phyloP scores from a whole-genome alignment of 2,113 vertebrate species.

The Aegithalos caudatus region DNA sequence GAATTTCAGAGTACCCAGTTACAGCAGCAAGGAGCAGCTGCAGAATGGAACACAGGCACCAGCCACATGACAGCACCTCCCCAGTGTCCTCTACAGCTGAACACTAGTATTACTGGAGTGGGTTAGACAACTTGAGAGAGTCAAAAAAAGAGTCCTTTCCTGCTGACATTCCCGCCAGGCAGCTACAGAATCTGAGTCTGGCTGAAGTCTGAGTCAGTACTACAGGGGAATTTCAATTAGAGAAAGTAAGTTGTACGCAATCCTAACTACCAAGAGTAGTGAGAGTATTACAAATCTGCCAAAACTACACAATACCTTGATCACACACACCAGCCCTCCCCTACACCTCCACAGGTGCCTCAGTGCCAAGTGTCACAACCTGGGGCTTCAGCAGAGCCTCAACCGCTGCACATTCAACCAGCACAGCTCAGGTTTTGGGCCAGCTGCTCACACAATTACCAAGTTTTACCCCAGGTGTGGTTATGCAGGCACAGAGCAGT shows the following conservation, averaged over 20 bases:
- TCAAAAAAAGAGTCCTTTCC: neutral
- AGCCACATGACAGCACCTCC: neutral
- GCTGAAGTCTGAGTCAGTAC: neutral
- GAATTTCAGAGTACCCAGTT: neutral
- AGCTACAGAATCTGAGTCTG: neutral
- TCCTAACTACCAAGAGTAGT: neutral
- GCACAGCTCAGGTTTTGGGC: neutral
- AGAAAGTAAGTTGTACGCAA: neutral
- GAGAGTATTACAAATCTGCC: neutral
- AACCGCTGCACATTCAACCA: rapidly evolving
- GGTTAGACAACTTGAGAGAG: neutral
- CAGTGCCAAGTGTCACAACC: rapidly evolving
- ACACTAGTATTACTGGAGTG: neutral
- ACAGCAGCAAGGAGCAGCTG: neutral
- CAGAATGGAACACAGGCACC: neutral
- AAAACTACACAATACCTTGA: rapidly evolving
- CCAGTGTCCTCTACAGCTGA: neutral
- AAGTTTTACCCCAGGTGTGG: neutral
- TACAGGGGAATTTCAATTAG: neutral
- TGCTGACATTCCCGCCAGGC: neutral
- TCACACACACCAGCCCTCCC: neutral
- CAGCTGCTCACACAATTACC: neutral
- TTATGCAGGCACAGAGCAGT: neutral
- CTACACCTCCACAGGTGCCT: too few relatives aligned
- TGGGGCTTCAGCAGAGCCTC: neutral